phyloP scores from a whole-genome alignment of 2,888 invertebrate genomes.

The Masnerella sp. region DNA sequence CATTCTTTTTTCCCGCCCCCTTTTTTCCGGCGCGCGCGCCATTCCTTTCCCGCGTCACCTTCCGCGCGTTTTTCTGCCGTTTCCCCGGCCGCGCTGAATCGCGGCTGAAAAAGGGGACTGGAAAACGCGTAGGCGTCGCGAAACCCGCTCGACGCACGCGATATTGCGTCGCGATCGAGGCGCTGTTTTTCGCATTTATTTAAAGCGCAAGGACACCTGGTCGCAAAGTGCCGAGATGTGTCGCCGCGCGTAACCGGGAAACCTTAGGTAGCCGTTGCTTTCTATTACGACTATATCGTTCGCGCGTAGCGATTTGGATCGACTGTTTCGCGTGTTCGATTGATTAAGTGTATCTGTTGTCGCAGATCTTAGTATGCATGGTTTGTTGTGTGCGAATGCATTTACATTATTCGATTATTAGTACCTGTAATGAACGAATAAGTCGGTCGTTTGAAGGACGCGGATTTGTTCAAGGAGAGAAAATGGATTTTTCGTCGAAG shows the following conservation, averaged over 20 bases:
- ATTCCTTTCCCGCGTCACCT: slow-evolving; percentile 62
- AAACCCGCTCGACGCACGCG: slow-evolving; percentile 49
- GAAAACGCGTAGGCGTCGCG: slow-evolving; percentile 57
- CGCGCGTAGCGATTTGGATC: slow-evolving; percentile 12
- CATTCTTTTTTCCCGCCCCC: slow-evolving; percentile 48
- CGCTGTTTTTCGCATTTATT: slow-evolving; percentile 69
- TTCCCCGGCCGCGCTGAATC: slow-evolving; percentile 57
- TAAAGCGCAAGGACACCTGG: slow-evolving; percentile 76
- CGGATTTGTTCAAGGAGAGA: too few species aligned
- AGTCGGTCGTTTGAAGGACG: too few species aligned
- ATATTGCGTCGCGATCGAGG: slow-evolving; percentile 52
- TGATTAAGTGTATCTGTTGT: too few species aligned
- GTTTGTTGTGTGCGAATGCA: too few species aligned
- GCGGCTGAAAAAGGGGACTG: slow-evolving; percentile 46
- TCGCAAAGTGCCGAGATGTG: slow-evolving; percentile 75
- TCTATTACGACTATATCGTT: slow-evolving; percentile 24
- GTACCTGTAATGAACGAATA: too few species aligned
- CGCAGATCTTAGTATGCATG: too few species aligned
- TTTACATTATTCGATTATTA: too few species aligned
- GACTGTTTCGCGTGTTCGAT: not conserved
- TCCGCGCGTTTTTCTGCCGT: slow-evolving; percentile 46
- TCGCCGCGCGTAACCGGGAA: slow-evolving; percentile 71
- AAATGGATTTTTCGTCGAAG: too few species aligned
- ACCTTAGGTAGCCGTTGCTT: slow-evolving; percentile 44
- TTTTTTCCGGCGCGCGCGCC: slow-evolving; percentile 29